A percentile compares a stretch with the other conserved stretches of the same genome.
Evolutionary conservation across 2,113 vertebrate species (phyloP).

Genomic region (Limnothrissa miodon): DNA sequence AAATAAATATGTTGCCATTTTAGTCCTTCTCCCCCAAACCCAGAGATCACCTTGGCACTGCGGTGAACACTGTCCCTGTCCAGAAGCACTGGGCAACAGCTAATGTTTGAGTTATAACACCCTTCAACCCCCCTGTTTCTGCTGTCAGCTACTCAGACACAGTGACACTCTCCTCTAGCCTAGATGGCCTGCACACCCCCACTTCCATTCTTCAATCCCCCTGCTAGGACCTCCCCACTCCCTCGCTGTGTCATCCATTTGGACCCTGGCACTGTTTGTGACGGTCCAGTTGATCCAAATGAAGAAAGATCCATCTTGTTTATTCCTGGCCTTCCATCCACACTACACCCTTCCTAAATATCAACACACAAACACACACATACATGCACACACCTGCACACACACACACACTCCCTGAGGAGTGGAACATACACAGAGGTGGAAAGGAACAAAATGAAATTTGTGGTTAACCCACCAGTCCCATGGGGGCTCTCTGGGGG

Average conservation of each 20-base stretch:
- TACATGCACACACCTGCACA: no score
- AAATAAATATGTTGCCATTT: background rate
- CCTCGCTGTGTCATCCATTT: constrained; percentile 49
- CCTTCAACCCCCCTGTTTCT: constrained; percentile 18
- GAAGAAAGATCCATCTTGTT: constrained; percentile 54
- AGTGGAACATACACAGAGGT: constrained; percentile 22
- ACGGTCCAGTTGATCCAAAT: constrained; percentile 49
- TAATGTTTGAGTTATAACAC: background rate
- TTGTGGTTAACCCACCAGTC: constrained; percentile 29
- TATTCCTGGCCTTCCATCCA: constrained; percentile 41
- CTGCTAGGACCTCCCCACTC: constrained; percentile 32
- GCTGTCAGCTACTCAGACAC: constrained; percentile 40
- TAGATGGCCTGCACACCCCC: background rate
- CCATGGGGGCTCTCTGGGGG: constrained; percentile 15
- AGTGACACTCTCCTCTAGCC: constrained; percentile 42
- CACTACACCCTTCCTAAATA: background rate
- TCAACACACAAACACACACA: no score
- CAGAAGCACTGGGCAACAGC: background rate
- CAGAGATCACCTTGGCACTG: background rate
- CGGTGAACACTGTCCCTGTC: constrained; percentile 13
- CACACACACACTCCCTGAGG: background rate
- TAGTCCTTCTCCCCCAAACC: background rate
- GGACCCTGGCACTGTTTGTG: constrained; percentile 45
- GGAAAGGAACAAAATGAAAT: constrained; percentile 38
- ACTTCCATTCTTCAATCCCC: background rate